Evolutionary conservation across 37 sponge, comb jelly and placozoan species (phyloP).

Genomic region (Petrosia ficiformis): DNA sequence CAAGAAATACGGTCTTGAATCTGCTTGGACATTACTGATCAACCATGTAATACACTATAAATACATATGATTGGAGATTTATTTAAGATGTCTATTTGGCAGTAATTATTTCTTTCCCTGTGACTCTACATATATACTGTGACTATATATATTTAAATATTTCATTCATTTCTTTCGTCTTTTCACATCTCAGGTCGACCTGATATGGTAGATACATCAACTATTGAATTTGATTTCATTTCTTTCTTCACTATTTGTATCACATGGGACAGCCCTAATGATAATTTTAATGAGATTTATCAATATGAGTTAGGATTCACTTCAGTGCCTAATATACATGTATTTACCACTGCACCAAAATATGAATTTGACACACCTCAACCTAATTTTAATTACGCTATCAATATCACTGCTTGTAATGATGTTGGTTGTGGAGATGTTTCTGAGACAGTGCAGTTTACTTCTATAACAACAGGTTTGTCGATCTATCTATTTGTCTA

Average conservation of each 20-base stretch:
- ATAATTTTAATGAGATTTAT: background rate
- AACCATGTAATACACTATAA: no score
- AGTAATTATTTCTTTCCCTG: no score
- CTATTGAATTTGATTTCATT: background rate
- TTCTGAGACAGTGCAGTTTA: background rate
- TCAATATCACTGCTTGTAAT: background rate
- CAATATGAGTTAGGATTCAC: background rate
- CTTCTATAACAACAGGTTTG: background rate
- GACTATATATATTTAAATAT: no score
- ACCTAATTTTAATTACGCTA: background rate
- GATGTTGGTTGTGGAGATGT: conserved; percentile 5
- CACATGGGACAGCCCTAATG: conserved; percentile 16
- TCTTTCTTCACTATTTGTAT: background rate
- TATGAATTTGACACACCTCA: no score
- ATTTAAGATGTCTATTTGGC: no score
- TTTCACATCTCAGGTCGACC: conserved; percentile 29
- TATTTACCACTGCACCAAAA: background rate
- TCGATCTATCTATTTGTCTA: background rate
- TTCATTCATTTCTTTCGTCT: background rate
- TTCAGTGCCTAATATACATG: no score
- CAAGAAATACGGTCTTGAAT: no score
- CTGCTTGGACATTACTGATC: no score
- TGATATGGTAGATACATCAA: conserved; percentile 3
- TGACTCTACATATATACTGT: no score
- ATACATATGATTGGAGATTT: no score